A percentile compares a stretch with the other conserved stretches of the same genome.
Conservation (phyloP, 2,113 vertebrate species). For the Beaufortia kweichowensis region DNA sequence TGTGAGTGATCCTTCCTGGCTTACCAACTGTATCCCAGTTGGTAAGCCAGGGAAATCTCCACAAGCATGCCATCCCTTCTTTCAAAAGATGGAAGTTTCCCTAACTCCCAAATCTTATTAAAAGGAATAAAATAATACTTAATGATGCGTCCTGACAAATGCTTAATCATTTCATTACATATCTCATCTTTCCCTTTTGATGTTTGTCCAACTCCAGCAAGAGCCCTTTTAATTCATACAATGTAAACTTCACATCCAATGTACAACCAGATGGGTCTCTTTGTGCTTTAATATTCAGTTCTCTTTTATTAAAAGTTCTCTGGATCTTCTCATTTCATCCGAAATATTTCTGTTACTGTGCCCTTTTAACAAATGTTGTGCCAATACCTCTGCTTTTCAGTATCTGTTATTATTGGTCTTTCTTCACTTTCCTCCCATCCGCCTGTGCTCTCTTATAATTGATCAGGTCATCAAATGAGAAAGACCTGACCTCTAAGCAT, state of each 20-base stretch:
- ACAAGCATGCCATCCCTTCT: not conserved
- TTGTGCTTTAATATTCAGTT: too few species aligned
- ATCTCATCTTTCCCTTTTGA: not conserved
- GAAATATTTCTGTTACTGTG: not conserved
- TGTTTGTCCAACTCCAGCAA: not conserved
- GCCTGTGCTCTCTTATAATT: slow-evolving; percentile 7
- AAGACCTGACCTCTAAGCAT: not conserved
- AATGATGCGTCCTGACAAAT: not conserved
- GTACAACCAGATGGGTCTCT: not conserved
- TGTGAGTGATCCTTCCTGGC: not conserved
- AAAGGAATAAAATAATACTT: not conserved
- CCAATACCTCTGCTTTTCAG: not conserved
- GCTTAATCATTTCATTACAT: not conserved
- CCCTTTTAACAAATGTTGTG: not conserved
- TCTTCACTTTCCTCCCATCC: not conserved
- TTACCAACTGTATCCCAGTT: not conserved
- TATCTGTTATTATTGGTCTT: not conserved
- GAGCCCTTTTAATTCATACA: not conserved
- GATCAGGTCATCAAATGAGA: not conserved
- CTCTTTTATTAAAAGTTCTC: not conserved
- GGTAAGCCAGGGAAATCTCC: too few species aligned
- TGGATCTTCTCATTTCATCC: not conserved
- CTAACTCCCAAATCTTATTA: too few species aligned
- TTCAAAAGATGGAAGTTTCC: too few species aligned
- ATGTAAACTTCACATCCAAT: not conserved